phyloP scores from a whole-genome alignment of 1,140 invertebrate species.

The Drosophila nikananu region DNA sequence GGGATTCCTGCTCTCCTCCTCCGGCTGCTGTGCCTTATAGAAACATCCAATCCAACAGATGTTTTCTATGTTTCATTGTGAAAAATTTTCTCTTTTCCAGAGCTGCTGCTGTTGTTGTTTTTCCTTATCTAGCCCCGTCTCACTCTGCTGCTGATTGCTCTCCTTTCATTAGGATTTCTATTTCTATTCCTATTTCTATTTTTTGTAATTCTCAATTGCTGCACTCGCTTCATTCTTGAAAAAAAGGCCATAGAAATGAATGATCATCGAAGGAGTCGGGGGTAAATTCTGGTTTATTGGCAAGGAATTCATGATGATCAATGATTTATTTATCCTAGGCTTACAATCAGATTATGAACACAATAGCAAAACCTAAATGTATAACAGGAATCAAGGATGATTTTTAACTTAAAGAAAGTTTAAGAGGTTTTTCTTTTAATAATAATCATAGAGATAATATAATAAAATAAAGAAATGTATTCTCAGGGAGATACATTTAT shows the following conservation, averaged over 20 bases:
- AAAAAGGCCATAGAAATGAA: conserved; percentile 37
- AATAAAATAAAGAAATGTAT: not conserved
- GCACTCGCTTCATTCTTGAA: conserved; percentile 59
- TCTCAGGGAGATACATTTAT: not conserved
- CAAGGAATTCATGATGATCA: conserved; percentile 27
- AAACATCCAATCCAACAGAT: conserved; percentile 68
- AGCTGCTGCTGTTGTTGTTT: conserved; percentile 4
- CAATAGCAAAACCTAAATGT: conserved; percentile 14
- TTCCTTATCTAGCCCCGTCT: conserved; percentile 19
- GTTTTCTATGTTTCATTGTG: conserved; percentile 69
- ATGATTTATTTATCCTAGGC: conserved; percentile 29
- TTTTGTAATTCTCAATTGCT: conserved; percentile 49
- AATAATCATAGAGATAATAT: not conserved
- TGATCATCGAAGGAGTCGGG: conserved; percentile 10
- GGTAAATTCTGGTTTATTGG: conserved; percentile 25
- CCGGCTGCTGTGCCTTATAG: conserved; percentile 23
- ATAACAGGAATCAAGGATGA: not conserved
- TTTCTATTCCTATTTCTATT: conserved; percentile 13
- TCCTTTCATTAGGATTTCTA: conserved; percentile 54
- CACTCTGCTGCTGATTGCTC: conserved; percentile 42
- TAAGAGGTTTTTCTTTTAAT: not conserved
- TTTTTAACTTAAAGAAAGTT: not conserved
- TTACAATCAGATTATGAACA: conserved; percentile 14
- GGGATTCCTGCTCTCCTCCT: conserved; percentile 16
- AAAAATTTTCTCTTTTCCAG: conserved; percentile 54